Percentiles rank a stretch among this genome's conserved stretches.
phyloP scores from a whole-genome alignment of 2,888 invertebrate species.

The Trichogramma evanescens region DNA sequence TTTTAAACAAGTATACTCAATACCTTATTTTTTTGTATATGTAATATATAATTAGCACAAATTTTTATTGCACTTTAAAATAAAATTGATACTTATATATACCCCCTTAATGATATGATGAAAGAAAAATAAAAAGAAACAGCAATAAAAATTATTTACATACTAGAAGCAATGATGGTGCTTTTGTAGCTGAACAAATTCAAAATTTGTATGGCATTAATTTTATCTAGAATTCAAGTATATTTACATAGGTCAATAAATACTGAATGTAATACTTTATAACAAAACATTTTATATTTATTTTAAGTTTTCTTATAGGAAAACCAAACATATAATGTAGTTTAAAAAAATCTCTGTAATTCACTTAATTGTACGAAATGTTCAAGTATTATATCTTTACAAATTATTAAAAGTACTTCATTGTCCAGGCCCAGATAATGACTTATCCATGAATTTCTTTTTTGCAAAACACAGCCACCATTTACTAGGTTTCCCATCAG shows the following conservation, averaged over 20 bases:
- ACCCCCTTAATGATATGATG: too few species aligned
- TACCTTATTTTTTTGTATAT: too few species aligned
- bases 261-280: neutral
- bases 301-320: slow-evolving; percentile 6
- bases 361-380: slow-evolving; percentile 11
- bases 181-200: too few species aligned
- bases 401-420: slow-evolving; percentile 5
- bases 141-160: too few species aligned
- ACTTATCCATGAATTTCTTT: slow-evolving; percentile 99
- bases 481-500: slow-evolving; percentile 93
- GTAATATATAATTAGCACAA: too few species aligned
- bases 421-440: slow-evolving; percentile 83
- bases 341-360: slow-evolving; percentile 6
- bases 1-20: too few species aligned
- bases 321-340: slow-evolving; percentile 6
- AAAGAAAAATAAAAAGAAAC: too few species aligned
- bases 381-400: slow-evolving; percentile 13
- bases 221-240: too few species aligned
- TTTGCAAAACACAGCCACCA: slow-evolving; percentile 99
- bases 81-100: too few species aligned
- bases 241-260: neutral
- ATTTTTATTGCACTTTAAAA: too few species aligned
- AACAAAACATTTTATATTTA: slow-evolving; percentile 10
- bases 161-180: too few species aligned
- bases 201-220: too few species aligned